Evolutionary conservation across 1,140 invertebrate species (phyloP).

Genomic region (Grapholita molesta): DNA sequence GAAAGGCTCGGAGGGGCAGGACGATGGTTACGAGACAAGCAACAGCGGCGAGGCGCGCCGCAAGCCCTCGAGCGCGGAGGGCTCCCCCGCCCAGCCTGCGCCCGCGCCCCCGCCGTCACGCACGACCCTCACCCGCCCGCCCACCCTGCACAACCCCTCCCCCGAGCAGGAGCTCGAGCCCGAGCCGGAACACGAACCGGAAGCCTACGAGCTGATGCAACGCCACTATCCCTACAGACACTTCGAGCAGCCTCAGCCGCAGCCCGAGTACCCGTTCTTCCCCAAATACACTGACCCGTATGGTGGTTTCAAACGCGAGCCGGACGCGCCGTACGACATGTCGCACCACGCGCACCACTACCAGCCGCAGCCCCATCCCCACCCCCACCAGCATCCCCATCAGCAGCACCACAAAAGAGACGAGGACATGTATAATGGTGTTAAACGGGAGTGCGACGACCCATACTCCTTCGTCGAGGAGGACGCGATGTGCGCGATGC

Average conservation of each 20-base stretch:
- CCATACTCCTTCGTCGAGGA: conserved; percentile 91
- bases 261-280: conserved; percentile 61
- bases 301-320: conserved; percentile 58
- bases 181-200: conserved; percentile 1
- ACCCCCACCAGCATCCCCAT: conserved; percentile 23
- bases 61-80: conserved; percentile 66
- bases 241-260: conserved; percentile 48
- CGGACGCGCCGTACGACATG: conserved; percentile 72
- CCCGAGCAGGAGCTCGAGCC: conserved; percentile 43
- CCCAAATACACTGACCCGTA: conserved; percentile 59
- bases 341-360: conserved; percentile 47
- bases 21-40: conserved; percentile 92
- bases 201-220: conserved; percentile 51
- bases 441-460: conserved; percentile 79
- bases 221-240: conserved; percentile 50
- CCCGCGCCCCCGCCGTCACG: conserved; percentile 45
- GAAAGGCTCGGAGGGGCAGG: conserved; percentile 83
- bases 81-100: conserved; percentile 24
- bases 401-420: conserved; percentile 53
- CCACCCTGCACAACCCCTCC: conserved; percentile 35
- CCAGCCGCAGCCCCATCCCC: conserved; percentile 30
- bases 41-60: conserved; percentile 82
- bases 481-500: conserved; percentile 80
- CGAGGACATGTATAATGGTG: conserved; percentile 68
- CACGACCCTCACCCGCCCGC: conserved; percentile 23